Conservation (phyloP, 2,113 vertebrate species). For the Chroicocephalus ridibundus region DNA sequence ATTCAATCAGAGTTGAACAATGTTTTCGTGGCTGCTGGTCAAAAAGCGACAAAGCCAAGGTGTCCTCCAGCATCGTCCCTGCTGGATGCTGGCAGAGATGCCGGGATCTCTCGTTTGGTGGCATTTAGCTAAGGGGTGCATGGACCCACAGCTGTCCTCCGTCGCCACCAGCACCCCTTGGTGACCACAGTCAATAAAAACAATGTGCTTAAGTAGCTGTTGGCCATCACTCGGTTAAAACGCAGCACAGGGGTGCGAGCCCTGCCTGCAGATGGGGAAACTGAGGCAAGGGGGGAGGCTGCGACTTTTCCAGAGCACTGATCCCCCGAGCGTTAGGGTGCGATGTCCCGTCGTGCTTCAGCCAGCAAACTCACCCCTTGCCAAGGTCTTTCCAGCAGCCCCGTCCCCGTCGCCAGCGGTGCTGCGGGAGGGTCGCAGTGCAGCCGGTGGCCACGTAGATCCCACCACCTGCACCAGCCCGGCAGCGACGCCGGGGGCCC, state of each 20-base stretch:
- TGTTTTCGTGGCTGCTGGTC: not conserved
- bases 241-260: not conserved
- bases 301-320: not conserved
- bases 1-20: not conserved
- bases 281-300: not conserved
- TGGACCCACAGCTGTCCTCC: not conserved
- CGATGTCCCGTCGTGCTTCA: no score
- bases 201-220: not conserved
- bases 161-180: not conserved
- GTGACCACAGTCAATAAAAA: not conserved
- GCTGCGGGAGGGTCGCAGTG: not conserved
- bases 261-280: not conserved
- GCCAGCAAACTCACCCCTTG: not conserved
- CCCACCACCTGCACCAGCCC: not conserved
- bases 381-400: not conserved
- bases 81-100: not conserved
- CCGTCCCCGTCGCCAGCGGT: fast-evolving
- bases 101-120: not conserved
- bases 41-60: not conserved
- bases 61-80: not conserved
- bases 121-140: not conserved
- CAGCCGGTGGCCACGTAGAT: not conserved
- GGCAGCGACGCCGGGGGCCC: fast-evolving
- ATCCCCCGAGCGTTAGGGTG: not conserved
- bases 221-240: not conserved